Conservation (phyloP, 2,113 vertebrate species). For the Campylorhamphus procurvoides region DNA sequence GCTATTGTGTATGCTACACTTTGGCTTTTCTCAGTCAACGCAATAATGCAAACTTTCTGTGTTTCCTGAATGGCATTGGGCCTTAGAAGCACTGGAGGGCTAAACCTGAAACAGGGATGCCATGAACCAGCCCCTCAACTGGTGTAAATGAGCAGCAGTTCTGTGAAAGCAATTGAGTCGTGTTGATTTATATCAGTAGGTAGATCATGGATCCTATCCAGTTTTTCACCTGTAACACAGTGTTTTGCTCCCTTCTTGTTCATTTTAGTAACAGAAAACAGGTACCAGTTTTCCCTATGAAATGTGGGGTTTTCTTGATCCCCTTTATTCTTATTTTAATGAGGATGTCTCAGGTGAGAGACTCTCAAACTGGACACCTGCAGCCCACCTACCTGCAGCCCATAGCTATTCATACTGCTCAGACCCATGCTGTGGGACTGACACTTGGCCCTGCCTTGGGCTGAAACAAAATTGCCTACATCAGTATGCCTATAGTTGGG, state of each 20-base stretch:
- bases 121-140: background rate
- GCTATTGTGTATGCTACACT: fast-evolving
- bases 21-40: background rate
- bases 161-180: background rate
- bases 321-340: background rate
- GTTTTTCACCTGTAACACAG: background rate
- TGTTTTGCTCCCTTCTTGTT: background rate
- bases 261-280: background rate
- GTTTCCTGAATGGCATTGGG: background rate
- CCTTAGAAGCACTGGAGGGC: background rate
- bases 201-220: background rate
- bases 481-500: background rate
- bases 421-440: background rate
- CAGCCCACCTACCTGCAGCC: background rate
- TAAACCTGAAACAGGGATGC: background rate
- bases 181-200: background rate
- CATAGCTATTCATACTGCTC: fast-evolving
- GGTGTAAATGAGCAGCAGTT: background rate
- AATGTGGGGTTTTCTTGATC: background rate
- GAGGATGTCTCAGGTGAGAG: background rate
- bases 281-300: background rate
- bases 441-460: background rate
- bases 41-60: background rate
- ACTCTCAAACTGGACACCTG: background rate
- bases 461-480: background rate